A percentile compares a stretch with the other conserved stretches of the same genome.
Conservation (phyloP, 2,113 vertebrate genomes). For the Shinisaurus crocodilurus region DNA sequence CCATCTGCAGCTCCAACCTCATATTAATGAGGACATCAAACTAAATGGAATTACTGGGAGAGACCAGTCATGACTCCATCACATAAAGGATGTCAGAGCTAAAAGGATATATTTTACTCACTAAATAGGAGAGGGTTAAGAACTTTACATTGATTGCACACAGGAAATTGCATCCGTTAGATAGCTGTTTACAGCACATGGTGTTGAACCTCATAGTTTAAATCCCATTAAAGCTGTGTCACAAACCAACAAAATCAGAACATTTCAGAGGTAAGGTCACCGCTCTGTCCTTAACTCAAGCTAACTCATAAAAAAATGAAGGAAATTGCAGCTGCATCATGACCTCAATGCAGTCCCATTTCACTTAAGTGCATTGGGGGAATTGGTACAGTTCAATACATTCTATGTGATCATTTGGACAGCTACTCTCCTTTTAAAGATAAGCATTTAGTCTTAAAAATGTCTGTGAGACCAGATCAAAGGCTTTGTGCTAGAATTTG, state of each 20-base stretch:
- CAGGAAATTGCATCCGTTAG: conserved; percentile 39
- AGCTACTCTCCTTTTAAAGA: conserved; percentile 18
- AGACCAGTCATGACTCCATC: background rate
- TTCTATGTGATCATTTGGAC: background rate
- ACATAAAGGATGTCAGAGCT: conserved; percentile 39
- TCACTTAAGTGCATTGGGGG: conserved; percentile 45
- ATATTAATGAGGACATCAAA: conserved; percentile 24
- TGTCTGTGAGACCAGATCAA: background rate
- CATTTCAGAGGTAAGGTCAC: conserved; percentile 41
- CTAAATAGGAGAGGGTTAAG: conserved; percentile 25
- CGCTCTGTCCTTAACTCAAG: conserved; percentile 43
- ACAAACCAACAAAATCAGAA: conserved; percentile 48
- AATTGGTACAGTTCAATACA: conserved; percentile 32
- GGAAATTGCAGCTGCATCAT: background rate
- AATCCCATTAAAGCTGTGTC: conserved; percentile 55
- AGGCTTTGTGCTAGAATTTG: conserved; percentile 7
- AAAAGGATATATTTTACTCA: background rate
- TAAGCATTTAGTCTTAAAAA: conserved; percentile 1
- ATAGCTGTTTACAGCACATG: background rate
- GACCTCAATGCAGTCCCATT: conserved; percentile 31
- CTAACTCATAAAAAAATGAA: conserved; percentile 31
- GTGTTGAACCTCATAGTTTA: conserved; percentile 11
- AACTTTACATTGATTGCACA: conserved; percentile 28
- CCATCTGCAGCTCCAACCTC: background rate
- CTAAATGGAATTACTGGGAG: conserved; percentile 14